phyloP scores from a whole-genome alignment of 2,888 invertebrate species.

The Microctonus hyperodae region DNA sequence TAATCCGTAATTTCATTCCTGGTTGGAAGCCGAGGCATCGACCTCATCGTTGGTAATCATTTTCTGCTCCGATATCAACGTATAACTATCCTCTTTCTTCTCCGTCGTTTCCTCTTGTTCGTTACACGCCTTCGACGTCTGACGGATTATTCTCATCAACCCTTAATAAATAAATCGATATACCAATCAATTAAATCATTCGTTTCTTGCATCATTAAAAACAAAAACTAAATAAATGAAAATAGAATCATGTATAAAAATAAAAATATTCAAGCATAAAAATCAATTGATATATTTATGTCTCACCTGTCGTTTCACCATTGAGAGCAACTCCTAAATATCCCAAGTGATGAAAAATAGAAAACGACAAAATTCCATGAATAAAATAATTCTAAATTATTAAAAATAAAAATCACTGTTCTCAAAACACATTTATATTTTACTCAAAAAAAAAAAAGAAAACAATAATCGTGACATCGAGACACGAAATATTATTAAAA shows the following conservation, averaged over 20 bases:
- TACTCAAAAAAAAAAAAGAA: constrained; percentile 13
- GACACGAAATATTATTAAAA: constrained; percentile 17
- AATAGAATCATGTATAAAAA: background rate
- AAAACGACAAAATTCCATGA: constrained; percentile 30
- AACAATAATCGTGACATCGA: background rate
- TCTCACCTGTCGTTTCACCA: constrained; percentile 51
- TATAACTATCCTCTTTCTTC: constrained; percentile 10
- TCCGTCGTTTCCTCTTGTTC: constrained; percentile 25
- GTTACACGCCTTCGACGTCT: constrained; percentile 26
- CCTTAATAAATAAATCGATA: constrained; percentile 25
- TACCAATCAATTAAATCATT: constrained; percentile 15
- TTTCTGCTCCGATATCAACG: constrained; percentile 2
- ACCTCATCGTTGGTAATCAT: constrained; percentile 16
- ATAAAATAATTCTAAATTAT: no score
- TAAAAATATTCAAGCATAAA: no score
- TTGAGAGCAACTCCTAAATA: constrained; percentile 45
- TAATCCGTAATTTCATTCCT: background rate
- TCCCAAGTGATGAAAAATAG: background rate
- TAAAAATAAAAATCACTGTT: no score
- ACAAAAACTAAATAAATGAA: background rate
- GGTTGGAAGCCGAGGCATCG: background rate
- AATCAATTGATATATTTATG: no score
- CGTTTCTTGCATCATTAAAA: background rate
- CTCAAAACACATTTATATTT: no score
- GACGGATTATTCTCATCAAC: constrained; percentile 34